A percentile compares a stretch with the other conserved stretches of the same genome.
Conservation (phyloP, 2,797 vertebrate species). For the Notamacropus eugenii region DNA sequence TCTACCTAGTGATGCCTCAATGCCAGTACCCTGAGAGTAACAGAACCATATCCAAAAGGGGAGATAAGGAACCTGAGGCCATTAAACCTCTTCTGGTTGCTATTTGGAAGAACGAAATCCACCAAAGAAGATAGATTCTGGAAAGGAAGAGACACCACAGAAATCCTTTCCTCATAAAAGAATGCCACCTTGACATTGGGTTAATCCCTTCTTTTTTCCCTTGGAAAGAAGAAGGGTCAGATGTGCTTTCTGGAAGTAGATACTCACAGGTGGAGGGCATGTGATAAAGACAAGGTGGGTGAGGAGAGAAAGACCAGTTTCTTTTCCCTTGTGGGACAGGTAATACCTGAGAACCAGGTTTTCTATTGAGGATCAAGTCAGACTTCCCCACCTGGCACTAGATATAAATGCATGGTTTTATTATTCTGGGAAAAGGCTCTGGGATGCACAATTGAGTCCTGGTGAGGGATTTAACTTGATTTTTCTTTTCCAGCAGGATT, state of each 20-base stretch:
- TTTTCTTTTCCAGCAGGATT: not conserved
- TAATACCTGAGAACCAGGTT: not conserved
- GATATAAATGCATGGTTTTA: not conserved
- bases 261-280: not conserved
- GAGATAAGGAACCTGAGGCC: not conserved
- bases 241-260: slow-evolving; percentile 19
- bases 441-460: not conserved
- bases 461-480: not conserved
- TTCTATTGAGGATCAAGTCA: not conserved
- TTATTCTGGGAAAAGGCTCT: not conserved
- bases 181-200: not conserved
- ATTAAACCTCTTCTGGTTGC: not conserved
- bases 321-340: slow-evolving; percentile 19
- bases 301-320: not conserved
- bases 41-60: not conserved
- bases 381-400: not conserved
- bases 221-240: not conserved
- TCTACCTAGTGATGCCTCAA: not conserved
- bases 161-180: slow-evolving; percentile 1
- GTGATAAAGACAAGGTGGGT: not conserved
- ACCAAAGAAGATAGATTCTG: not conserved
- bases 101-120: not conserved
- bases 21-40: not conserved
- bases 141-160: not conserved
- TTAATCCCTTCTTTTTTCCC: slow-evolving; percentile 11